Conservation (phyloP, 2,113 vertebrate genomes). For the Panthera uncia region DNA sequence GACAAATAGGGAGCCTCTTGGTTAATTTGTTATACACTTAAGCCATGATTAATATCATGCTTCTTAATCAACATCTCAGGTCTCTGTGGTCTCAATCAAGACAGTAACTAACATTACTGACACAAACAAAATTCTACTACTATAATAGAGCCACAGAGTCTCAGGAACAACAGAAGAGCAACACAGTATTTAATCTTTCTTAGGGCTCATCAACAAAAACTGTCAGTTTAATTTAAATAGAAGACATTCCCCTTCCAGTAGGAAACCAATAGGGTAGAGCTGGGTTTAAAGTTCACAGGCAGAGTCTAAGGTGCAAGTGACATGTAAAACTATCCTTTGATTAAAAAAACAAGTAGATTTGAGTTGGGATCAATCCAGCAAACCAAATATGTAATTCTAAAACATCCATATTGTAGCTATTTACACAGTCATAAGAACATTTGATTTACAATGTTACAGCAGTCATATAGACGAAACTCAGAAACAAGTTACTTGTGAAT, state of each 20-base stretch:
- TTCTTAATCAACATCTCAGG: slow-evolving; percentile 35
- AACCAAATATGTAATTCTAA: neutral
- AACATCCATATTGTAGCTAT: neutral
- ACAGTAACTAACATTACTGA: slow-evolving; percentile 15
- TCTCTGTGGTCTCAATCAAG: neutral
- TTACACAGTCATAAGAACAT: neutral
- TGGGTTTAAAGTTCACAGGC: neutral
- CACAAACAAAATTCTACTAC: slow-evolving; percentile 59
- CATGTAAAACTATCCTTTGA: neutral
- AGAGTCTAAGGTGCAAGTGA: neutral
- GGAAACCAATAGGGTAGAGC: neutral
- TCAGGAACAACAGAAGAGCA: neutral
- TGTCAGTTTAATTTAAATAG: slow-evolving; percentile 43
- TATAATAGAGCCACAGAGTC: neutral
- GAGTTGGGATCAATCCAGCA: neutral
- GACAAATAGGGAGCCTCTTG: neutral
- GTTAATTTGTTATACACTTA: neutral
- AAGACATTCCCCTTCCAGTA: neutral
- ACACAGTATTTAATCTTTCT: slow-evolving; percentile 47
- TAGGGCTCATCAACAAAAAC: slow-evolving; percentile 8
- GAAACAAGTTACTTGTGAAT: neutral
- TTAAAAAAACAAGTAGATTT: slow-evolving; percentile 15
- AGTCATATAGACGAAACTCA: neutral
- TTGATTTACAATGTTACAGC: neutral
- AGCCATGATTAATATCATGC: neutral